These are phyloP conservation scores for Sminthopsis crassicaudata DNA, from an alignment of 2,113 vertebrate species.

Conservation along the genomic window DNA sequence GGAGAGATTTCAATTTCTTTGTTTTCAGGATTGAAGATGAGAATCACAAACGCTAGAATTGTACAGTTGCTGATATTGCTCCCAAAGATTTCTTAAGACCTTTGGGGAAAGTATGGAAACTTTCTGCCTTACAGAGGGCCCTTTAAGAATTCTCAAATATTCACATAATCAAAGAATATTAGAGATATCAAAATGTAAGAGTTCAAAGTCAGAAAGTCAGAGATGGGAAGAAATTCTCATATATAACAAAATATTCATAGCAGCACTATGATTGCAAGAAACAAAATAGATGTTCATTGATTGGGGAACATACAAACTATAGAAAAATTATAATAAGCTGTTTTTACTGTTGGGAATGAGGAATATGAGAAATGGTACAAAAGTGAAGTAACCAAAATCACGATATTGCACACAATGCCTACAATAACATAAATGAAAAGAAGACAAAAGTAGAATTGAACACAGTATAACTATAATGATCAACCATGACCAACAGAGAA, in stretches of 20 bases:
- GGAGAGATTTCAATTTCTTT: background rate
- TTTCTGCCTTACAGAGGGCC: background rate
- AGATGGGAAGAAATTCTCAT: no score
- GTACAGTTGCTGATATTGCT: conserved; percentile 4
- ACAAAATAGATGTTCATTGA: no score
- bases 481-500: background rate
- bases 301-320: no score
- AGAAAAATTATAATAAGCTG: background rate
- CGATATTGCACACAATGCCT: no score
- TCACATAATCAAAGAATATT: background rate
- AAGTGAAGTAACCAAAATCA: no score
- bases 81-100: background rate
- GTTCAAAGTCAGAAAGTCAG: no score
- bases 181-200: no score
- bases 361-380: no score
- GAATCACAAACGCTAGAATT: background rate
- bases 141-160: background rate
- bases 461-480: background rate
- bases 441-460: background rate
- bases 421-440: background rate
- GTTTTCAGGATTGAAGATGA: background rate
- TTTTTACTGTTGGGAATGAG: background rate
- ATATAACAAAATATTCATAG: no score
- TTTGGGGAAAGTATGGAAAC: background rate
- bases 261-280: no score